phyloP scores from a whole-genome alignment of 1,140 invertebrate species.

The Drosophila tani region DNA sequence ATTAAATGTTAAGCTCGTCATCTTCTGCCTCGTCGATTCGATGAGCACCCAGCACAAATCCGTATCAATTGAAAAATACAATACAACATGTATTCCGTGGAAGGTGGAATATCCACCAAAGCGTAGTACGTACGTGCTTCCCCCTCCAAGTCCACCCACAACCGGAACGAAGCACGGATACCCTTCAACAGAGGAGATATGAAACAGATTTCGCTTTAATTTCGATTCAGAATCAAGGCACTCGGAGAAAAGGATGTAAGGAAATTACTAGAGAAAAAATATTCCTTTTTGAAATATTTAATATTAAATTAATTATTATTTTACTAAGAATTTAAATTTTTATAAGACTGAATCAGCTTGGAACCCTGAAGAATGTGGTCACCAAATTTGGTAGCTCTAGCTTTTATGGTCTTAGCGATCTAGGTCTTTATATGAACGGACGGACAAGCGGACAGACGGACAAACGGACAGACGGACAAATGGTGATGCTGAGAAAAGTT shows the following conservation, averaged over 20 bases:
- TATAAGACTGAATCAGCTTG: not conserved
- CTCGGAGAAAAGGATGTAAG: not conserved
- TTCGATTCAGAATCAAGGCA: slow-evolving; percentile 9
- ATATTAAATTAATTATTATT: not conserved
- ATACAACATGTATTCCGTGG: slow-evolving; percentile 19
- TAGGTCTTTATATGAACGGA: not conserved
- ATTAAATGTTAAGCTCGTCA: slow-evolving; percentile 80
- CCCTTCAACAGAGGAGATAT: slow-evolving; percentile 21
- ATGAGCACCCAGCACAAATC: slow-evolving; percentile 62
- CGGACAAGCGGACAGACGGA: not conserved
- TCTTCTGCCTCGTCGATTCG: slow-evolving; percentile 70
- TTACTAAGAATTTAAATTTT: not conserved
- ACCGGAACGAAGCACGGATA: slow-evolving; percentile 8
- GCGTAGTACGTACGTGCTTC: not conserved
- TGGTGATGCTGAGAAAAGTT: too few relatives aligned
- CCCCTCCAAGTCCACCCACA: slow-evolving; percentile 6
- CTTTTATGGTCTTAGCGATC: not conserved
- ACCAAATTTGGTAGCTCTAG: not conserved
- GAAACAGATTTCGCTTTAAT: slow-evolving; percentile 19
- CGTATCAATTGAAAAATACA: slow-evolving; percentile 73
- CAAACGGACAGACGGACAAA: too few relatives aligned
- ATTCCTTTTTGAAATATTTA: not conserved
- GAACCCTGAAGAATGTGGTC: not conserved
- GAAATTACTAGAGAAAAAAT: not conserved
- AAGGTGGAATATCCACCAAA: slow-evolving; percentile 14